These are phyloP conservation scores for Cebidichthys violaceus DNA, from an alignment of 2,113 vertebrate genomes.

Conservation along the genomic window DNA sequence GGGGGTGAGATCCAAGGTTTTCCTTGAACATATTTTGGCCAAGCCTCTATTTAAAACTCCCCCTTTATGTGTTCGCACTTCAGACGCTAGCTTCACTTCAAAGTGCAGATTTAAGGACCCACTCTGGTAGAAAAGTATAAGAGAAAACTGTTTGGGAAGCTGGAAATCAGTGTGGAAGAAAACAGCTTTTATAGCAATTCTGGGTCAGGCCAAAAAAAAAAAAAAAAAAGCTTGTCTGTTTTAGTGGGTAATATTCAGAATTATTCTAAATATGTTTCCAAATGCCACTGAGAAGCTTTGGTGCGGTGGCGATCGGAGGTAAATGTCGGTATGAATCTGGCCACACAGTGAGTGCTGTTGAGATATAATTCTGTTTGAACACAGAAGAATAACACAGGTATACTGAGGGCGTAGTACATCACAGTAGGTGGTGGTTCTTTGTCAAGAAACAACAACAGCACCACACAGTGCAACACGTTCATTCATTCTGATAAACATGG, in stretches of 20 bases:
- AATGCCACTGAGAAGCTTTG: conserved; percentile 30
- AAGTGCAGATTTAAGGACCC: conserved; percentile 67
- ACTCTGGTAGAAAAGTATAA: conserved; percentile 30
- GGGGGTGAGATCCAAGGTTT: conserved; percentile 63
- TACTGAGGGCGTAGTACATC: not conserved
- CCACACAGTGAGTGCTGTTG: not conserved
- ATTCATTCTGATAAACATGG: not conserved
- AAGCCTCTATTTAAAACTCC: conserved; percentile 51
- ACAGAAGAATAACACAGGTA: conserved; percentile 4
- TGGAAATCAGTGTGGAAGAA: conserved; percentile 38
- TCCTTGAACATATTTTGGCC: conserved; percentile 65
- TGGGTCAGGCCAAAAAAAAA: conserved; percentile 33
- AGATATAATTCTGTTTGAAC: conserved; percentile 1
- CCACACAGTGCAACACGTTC: too few species aligned
- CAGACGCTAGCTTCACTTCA: conserved; percentile 67
- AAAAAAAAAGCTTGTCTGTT: conserved; percentile 22
- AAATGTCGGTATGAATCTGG: conserved; percentile 15
- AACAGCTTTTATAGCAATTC: conserved; percentile 50
- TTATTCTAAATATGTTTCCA: conserved; percentile 42
- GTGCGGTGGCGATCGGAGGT: not conserved
- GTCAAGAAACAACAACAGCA: too few species aligned
- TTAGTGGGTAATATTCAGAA: conserved; percentile 40
- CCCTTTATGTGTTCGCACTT: conserved; percentile 55
- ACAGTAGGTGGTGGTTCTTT: not conserved
- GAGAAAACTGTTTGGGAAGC: conserved; percentile 45